Conservation (phyloP, 2,797 vertebrate species). For the Catostomus latipinnis region DNA sequence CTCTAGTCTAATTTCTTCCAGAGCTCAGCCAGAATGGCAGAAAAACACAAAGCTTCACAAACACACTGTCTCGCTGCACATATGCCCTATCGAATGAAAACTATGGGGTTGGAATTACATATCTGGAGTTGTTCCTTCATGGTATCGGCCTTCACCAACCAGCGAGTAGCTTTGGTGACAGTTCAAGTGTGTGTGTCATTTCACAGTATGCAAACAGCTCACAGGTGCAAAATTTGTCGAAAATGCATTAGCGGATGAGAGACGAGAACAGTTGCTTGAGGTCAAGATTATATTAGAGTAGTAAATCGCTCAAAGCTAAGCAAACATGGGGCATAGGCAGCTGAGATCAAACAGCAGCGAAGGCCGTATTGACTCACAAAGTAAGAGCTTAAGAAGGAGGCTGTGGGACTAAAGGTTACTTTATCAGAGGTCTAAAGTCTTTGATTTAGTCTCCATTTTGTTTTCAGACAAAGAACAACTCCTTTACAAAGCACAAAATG, state of each 20-base stretch:
- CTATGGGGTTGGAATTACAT: not conserved
- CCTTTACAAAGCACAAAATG: constrained; percentile 40
- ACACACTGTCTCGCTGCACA: not conserved
- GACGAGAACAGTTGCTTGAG: not conserved
- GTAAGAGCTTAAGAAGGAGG: constrained; percentile 28
- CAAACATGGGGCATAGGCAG: constrained; percentile 30
- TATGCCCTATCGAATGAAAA: not conserved
- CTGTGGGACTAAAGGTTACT: constrained; percentile 37
- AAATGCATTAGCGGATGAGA: not conserved
- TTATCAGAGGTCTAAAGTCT: constrained; percentile 34
- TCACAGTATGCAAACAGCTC: not conserved
- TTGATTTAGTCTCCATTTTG: constrained; percentile 45
- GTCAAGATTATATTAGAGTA: constrained; percentile 6
- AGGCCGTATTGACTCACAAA: constrained; percentile 42
- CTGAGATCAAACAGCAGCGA: constrained; percentile 45
- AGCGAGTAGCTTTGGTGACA: not conserved
- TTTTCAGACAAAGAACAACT: constrained; percentile 44
- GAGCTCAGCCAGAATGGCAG: not conserved
- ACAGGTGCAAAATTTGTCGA: not conserved
- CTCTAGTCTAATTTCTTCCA: not conserved
- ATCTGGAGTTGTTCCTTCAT: too few species aligned
- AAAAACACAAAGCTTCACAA: constrained; percentile 13
- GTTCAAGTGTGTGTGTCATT: not conserved
- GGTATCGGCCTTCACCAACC: not conserved
- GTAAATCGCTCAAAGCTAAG: constrained; percentile 49